phyloP scores from a whole-genome alignment of 1,140 invertebrate species.

The Drosophila lacteicornis region DNA sequence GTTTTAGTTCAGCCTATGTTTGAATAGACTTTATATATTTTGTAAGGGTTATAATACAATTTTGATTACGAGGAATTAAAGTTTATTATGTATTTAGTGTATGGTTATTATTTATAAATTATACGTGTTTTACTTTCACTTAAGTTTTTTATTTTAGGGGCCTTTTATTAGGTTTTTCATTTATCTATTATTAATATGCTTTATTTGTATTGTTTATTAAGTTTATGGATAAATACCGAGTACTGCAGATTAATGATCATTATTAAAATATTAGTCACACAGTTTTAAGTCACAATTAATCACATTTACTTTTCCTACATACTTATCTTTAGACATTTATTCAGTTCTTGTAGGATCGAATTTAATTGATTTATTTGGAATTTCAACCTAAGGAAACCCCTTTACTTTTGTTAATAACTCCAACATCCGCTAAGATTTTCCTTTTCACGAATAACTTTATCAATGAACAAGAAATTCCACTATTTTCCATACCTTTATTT shows the following conservation, averaged over 20 bases:
- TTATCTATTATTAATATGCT: background rate
- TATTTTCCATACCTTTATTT: constrained; percentile 29
- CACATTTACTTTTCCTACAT: background rate
- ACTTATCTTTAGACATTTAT: too few species aligned
- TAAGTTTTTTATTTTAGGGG: too few species aligned
- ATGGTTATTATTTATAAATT: background rate
- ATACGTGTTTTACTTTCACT: background rate
- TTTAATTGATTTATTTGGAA: too few species aligned
- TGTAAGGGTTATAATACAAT: background rate
- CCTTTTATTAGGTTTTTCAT: background rate
- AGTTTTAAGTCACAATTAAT: too few species aligned
- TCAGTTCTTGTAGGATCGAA: too few species aligned
- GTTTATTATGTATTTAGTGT: background rate
- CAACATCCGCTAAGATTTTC: too few species aligned
- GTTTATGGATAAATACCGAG: background rate
- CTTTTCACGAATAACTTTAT: background rate
- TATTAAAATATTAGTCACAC: too few species aligned
- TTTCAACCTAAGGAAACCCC: background rate
- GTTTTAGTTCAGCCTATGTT: background rate
- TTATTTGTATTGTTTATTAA: background rate
- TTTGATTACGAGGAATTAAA: background rate
- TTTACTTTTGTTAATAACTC: too few species aligned
- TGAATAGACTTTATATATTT: background rate
- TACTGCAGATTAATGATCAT: too few species aligned
- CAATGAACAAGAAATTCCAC: background rate